Percentiles rank a stretch among this genome's conserved stretches.
Evolutionary conservation across 2,797 vertebrate genomes (phyloP).

Genomic region (Babyrousa celebensis): DNA sequence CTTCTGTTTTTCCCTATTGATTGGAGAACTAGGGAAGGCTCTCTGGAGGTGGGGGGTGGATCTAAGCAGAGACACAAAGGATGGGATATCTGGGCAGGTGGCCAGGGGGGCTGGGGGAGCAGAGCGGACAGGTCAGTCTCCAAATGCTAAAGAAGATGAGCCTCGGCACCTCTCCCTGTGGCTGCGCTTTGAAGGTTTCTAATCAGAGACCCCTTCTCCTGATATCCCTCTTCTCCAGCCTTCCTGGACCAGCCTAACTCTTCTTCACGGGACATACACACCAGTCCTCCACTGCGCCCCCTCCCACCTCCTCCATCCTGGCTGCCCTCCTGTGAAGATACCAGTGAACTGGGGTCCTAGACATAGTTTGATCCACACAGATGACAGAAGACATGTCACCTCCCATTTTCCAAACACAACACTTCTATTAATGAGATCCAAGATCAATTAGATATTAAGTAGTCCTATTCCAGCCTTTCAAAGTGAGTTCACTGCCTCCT

Average conservation of each 20-base stretch:
- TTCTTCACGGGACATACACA: not conserved
- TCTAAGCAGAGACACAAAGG: slow-evolving; percentile 51
- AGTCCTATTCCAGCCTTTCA: not conserved
- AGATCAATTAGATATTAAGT: slow-evolving; percentile 13
- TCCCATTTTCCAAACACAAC: not conserved
- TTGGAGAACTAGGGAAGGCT: slow-evolving; percentile 25
- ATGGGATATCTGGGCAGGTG: not conserved
- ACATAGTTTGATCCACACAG: not conserved
- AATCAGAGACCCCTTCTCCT: not conserved
- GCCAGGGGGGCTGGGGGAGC: not conserved
- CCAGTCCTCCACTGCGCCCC: rapidly evolving
- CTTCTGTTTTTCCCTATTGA: not conserved
- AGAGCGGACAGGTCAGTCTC: not conserved
- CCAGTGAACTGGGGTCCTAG: not conserved
- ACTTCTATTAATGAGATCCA: not conserved
- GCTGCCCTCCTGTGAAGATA: not conserved
- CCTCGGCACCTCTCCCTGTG: not conserved
- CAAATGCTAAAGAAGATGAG: not conserved
- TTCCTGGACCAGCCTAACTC: not conserved
- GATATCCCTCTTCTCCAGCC: not conserved
- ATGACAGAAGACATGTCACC: slow-evolving; percentile 42
- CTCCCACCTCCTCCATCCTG: not conserved
- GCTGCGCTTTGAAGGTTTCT: not conserved
- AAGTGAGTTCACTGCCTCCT: not conserved
- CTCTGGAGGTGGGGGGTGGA: not conserved